These are phyloP conservation scores for Samia ricini DNA, from an alignment of 1,140 invertebrate genomes.

Conservation along the genomic window DNA sequence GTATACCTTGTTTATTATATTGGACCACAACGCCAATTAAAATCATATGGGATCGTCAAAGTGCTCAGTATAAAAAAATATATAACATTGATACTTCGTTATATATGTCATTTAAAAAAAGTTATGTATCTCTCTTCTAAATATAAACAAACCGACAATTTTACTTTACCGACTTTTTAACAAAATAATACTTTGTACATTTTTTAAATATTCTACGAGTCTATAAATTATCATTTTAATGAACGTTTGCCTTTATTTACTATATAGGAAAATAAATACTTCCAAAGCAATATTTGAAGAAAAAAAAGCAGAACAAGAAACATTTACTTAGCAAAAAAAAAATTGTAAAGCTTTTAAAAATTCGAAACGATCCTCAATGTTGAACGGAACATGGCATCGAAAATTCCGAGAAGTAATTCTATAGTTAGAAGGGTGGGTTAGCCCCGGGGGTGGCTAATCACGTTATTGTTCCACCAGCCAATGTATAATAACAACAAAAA, in stretches of 20 bases:
- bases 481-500: constrained; percentile 21
- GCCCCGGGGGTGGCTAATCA: constrained; percentile 38
- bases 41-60: too few relatives aligned
- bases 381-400: constrained; percentile 36
- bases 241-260: background rate
- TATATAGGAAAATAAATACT: background rate
- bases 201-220: background rate
- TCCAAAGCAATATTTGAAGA: background rate
- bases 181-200: background rate
- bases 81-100: too few relatives aligned
- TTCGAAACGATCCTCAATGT: background rate
- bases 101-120: too few relatives aligned
- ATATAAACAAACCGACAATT: too few relatives aligned
- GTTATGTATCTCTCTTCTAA: too few relatives aligned
- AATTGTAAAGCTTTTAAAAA: background rate
- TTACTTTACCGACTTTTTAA: too few relatives aligned
- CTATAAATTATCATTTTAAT: background rate
- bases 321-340: background rate
- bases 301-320: constrained; percentile 5
- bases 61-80: too few relatives aligned
- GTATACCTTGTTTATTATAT: too few relatives aligned
- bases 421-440: constrained; percentile 27
- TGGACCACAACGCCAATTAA: too few relatives aligned
- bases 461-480: constrained; percentile 37
- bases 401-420: constrained; percentile 38